These are phyloP conservation scores for Meriones unguiculatus DNA, from an alignment of 2,113 vertebrate species.

Conservation along the genomic window DNA sequence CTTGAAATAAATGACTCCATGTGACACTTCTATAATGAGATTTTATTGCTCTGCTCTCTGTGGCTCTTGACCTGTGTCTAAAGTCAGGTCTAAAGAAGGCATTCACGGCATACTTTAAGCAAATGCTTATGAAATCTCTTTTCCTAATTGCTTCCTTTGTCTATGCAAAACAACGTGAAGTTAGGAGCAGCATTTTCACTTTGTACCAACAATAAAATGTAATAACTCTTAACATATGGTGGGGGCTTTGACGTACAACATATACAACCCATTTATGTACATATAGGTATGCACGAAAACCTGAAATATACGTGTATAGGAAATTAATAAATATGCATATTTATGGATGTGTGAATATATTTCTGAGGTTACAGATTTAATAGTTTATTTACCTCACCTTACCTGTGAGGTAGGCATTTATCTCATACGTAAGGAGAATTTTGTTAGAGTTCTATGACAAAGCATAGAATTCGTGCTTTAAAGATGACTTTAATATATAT, in stretches of 20 bases:
- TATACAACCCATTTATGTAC: no score
- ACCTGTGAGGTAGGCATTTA: not conserved
- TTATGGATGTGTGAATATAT: no score
- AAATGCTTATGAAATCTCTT: not conserved
- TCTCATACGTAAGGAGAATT: not conserved
- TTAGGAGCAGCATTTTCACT: not conserved
- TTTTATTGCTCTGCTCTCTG: not conserved
- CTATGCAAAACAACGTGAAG: not conserved
- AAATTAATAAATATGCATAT: no score
- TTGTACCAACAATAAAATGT: not conserved
- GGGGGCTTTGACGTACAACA: not conserved
- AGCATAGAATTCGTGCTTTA: not conserved
- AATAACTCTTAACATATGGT: not conserved
- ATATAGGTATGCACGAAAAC: not conserved
- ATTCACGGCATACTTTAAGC: not conserved
- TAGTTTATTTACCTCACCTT: not conserved
- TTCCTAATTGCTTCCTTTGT: not conserved
- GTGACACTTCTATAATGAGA: not conserved
- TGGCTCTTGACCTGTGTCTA: conserved; percentile 3
- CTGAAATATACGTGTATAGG: no score
- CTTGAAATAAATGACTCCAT: not conserved
- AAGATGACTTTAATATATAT: not conserved
- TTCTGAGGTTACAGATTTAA: not conserved
- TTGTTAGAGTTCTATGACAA: not conserved
- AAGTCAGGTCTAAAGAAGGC: not conserved